Evolutionary conservation across 2,113 vertebrate species (phyloP).

Genomic region (Excalfactoria chinensis): DNA sequence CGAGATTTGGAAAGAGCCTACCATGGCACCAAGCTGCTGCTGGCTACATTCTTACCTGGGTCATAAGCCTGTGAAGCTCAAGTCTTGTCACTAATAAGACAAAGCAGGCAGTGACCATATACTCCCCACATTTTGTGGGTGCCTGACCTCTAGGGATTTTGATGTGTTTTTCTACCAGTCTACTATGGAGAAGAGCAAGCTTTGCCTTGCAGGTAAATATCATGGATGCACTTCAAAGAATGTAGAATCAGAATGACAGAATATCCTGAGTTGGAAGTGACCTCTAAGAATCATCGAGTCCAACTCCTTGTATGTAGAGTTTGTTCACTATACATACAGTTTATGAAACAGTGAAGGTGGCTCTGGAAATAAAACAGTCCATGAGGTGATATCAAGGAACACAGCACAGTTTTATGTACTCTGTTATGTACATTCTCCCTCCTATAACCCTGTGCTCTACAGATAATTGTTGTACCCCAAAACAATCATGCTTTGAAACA

Average conservation of each 20-base stretch:
- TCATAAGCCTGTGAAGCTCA: background rate
- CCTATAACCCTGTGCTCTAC: background rate
- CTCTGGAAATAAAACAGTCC: background rate
- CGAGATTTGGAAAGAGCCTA: background rate
- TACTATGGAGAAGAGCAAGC: background rate
- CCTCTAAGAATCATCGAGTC: too few relatives aligned
- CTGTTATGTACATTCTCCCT: background rate
- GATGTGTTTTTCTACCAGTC: fast-evolving
- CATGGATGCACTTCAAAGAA: background rate
- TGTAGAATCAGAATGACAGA: background rate
- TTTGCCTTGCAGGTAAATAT: background rate
- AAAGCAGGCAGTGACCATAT: background rate
- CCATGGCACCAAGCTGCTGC: background rate
- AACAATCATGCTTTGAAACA: background rate
- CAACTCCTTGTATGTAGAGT: too few relatives aligned
- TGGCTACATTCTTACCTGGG: background rate
- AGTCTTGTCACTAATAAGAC: background rate
- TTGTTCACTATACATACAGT: background rate
- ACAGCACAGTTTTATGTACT: fast-evolving
- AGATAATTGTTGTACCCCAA: background rate
- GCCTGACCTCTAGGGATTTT: background rate
- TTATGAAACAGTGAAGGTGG: background rate
- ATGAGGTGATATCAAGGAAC: background rate
- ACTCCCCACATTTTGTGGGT: background rate
- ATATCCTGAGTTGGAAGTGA: too few relatives aligned